Evolutionary conservation across 2,797 vertebrate genomes (phyloP).

Genomic region (Coregonus sp.): DNA sequence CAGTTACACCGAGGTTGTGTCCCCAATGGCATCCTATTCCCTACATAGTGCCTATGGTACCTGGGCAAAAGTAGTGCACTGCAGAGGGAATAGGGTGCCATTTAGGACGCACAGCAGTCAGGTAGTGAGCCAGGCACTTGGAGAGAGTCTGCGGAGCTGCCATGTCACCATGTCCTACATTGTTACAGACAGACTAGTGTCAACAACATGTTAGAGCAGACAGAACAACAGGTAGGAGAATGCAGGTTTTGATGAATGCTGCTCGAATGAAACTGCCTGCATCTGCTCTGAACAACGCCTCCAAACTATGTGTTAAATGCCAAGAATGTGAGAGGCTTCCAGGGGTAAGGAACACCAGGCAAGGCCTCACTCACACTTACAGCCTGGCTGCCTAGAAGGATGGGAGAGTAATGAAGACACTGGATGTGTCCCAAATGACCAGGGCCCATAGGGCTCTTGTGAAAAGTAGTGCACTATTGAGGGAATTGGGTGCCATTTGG

Average conservation of each 20-base stretch:
- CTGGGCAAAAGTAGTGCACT: not conserved
- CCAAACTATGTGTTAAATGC: constrained; percentile 8
- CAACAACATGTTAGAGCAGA: not conserved
- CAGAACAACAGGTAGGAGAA: not conserved
- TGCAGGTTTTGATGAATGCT: not conserved
- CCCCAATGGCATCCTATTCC: not conserved
- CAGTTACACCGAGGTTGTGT: not conserved
- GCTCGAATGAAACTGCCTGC: not conserved
- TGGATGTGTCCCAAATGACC: not conserved
- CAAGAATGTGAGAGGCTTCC: not conserved
- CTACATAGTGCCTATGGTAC: no score
- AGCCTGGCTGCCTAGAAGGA: not conserved
- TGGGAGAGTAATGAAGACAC: no score
- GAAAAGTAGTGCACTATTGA: no score
- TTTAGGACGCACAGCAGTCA: not conserved
- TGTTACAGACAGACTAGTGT: not conserved
- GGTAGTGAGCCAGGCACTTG: not conserved
- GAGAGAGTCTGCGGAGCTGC: not conserved
- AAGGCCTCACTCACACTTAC: no score
- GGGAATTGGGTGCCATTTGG: no score
- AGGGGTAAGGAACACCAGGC: not conserved
- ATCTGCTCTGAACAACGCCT: not conserved
- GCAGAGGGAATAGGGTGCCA: not conserved
- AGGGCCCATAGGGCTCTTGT: no score
- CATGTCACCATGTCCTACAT: not conserved